These are phyloP conservation scores for Platichthys stellatus DNA, from an alignment of 2,113 vertebrate species.

Conservation along the genomic window DNA sequence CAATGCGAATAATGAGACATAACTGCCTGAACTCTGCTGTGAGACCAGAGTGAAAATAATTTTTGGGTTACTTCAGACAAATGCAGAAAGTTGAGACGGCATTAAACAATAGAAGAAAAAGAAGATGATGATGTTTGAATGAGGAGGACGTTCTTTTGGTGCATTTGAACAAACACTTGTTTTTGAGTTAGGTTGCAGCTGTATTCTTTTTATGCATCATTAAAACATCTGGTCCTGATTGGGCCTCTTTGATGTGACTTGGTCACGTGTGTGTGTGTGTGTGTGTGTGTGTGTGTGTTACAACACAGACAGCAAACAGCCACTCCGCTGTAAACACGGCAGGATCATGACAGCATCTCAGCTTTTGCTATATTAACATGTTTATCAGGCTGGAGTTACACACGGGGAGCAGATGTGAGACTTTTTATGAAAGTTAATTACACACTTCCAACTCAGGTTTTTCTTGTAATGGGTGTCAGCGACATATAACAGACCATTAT, in stretches of 20 bases:
- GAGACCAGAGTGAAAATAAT: not conserved
- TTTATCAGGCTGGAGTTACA: conserved; percentile 32
- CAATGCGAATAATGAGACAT: not conserved
- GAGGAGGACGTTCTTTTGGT: too few species aligned
- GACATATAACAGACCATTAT: conserved; percentile 30
- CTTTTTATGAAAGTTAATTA: conserved; percentile 50
- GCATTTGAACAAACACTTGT: too few species aligned
- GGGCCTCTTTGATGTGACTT: too few species aligned
- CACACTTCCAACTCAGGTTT: conserved; percentile 30
- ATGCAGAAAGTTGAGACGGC: too few species aligned
- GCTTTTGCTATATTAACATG: not conserved
- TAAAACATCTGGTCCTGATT: too few species aligned
- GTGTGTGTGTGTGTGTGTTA: not conserved
- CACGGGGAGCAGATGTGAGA: conserved; percentile 35
- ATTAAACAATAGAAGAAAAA: too few species aligned
- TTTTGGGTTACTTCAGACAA: too few species aligned
- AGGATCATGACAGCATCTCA: not conserved
- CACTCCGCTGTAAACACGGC: not conserved
- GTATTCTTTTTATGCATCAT: not conserved
- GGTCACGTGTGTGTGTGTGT: not conserved
- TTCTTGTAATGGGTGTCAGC: not conserved
- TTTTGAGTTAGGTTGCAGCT: too few species aligned
- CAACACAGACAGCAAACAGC: not conserved
- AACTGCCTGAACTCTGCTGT: not conserved
- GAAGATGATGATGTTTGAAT: too few species aligned